Evolutionary conservation across 35 echinoderm and acorn worm genomes (phyloP).

Genomic region (Lytechinus variegatus): DNA sequence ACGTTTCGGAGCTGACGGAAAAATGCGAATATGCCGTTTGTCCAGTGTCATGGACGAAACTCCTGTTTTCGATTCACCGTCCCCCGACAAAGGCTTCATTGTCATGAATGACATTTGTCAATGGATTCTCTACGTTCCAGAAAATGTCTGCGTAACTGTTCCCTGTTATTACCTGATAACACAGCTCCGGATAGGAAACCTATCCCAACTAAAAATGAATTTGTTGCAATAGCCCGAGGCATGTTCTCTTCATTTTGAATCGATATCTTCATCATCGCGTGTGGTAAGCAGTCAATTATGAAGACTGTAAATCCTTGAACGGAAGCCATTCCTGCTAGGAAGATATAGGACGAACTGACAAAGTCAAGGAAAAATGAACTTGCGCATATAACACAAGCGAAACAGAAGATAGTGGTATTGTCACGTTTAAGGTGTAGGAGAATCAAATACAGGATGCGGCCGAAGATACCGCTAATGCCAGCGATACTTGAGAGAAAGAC

Average conservation of each 20-base stretch:
- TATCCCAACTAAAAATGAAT: neutral
- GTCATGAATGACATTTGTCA: too few relatives aligned
- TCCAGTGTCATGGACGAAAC: too few relatives aligned
- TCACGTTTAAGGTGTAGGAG: neutral
- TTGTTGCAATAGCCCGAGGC: neutral
- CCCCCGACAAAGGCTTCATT: too few relatives aligned
- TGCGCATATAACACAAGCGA: neutral
- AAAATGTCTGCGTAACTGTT: too few relatives aligned
- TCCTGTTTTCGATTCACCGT: too few relatives aligned
- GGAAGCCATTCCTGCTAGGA: neutral
- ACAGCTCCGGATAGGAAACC: neutral
- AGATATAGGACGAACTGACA: neutral
- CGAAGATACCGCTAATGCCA: conserved; percentile 38
- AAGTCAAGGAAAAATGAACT: neutral
- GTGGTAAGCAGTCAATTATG: conserved; percentile 2
- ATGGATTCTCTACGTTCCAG: too few relatives aligned
- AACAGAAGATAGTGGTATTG: conserved; percentile 2
- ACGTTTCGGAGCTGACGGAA: too few relatives aligned
- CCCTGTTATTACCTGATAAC: neutral
- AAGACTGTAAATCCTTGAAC: neutral
- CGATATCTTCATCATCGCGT: conserved; percentile 11
- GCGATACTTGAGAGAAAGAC: conserved; percentile 23
- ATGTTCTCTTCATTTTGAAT: conserved; percentile 7
- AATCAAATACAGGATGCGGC: neutral
- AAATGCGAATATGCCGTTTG: too few relatives aligned